Conservation (phyloP, 2,888 invertebrate genomes). For the Oxycera nigricornis region DNA sequence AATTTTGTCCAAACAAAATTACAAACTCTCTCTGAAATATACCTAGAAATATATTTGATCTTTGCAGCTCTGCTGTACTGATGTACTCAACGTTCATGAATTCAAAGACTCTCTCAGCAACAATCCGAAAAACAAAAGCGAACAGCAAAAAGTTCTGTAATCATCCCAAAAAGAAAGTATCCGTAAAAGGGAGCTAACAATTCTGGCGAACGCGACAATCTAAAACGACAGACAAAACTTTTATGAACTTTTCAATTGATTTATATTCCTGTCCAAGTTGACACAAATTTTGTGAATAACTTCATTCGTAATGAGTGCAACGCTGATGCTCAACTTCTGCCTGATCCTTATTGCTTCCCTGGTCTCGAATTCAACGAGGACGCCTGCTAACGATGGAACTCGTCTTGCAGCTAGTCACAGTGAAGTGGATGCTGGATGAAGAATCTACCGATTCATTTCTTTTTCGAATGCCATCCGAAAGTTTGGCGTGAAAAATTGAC, state of each 20-base stretch:
- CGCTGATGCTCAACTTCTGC: background rate
- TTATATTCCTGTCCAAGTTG: conserved; percentile 44
- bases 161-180: conserved; percentile 31
- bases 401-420: background rate
- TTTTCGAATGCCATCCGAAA: background rate
- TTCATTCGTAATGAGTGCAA: conserved; percentile 30
- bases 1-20: too few relatives aligned
- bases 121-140: background rate
- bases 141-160: conserved; percentile 35
- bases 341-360: background rate
- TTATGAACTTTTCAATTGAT: conserved; percentile 47
- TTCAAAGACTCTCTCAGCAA: too few relatives aligned
- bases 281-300: conserved; percentile 41
- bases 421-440: background rate
- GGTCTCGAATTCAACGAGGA: background rate
- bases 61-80: too few relatives aligned
- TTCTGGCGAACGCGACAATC: background rate
- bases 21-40: too few relatives aligned
- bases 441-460: background rate
- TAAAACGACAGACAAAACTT: conserved; percentile 35
- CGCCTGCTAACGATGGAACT: background rate
- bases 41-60: too few relatives aligned
- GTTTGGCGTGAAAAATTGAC: background rate
- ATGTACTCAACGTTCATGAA: too few relatives aligned
- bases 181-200: background rate